phyloP scores from a whole-genome alignment of 2,888 invertebrate genomes.

The Chelonus formosanus region DNA sequence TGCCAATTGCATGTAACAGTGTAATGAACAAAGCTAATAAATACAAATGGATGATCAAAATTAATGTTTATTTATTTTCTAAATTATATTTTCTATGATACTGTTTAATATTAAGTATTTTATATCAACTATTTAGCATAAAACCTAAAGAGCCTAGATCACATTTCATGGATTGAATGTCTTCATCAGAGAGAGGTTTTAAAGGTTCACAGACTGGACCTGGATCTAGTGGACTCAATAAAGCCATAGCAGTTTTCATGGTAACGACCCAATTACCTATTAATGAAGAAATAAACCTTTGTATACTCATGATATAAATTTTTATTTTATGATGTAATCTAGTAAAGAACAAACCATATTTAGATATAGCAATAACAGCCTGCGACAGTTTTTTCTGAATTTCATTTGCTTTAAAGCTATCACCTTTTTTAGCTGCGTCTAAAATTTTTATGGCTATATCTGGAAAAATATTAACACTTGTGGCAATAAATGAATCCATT shows the following conservation, averaged over 20 bases:
- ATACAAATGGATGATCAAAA: constrained; percentile 51
- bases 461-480: constrained; percentile 75
- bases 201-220: constrained; percentile 73
- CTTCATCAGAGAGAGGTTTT: constrained; percentile 65
- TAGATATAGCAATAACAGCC: constrained; percentile 57
- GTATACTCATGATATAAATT: too few relatives aligned
- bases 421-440: constrained; percentile 66
- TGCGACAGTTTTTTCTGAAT: constrained; percentile 67
- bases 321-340: too few relatives aligned
- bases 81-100: too few relatives aligned
- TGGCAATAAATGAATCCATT: constrained; percentile 77
- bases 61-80: too few relatives aligned
- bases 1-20: constrained; percentile 56
- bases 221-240: constrained; percentile 70
- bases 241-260: constrained; percentile 76
- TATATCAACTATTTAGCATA: too few relatives aligned
- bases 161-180: constrained; percentile 55
- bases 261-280: constrained; percentile 75
- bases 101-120: too few relatives aligned
- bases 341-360: constrained; percentile 57
- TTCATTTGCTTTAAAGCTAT: constrained; percentile 66
- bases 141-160: too few relatives aligned
- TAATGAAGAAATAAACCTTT: constrained; percentile 34
- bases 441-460: constrained; percentile 69
- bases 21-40: constrained; percentile 54